These are phyloP conservation scores for Ctena decussata DNA, from an alignment of 2,888 invertebrate species.

Conservation along the genomic window DNA sequence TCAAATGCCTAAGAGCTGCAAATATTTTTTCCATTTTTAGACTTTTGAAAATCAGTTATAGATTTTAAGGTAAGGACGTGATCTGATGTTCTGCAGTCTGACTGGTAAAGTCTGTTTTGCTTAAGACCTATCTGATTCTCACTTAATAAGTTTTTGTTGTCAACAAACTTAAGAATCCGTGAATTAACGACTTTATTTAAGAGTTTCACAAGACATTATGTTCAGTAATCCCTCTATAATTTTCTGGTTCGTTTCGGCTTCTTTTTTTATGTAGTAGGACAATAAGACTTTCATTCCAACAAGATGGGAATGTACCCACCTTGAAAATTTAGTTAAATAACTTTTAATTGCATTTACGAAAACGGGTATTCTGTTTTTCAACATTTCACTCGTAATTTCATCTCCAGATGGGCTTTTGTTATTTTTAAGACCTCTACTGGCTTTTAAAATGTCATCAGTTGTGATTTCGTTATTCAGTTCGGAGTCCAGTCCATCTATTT, in stretches of 20 bases:
- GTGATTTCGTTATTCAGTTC: too few species aligned
- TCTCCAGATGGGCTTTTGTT: neutral
- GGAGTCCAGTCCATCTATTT: too few species aligned
- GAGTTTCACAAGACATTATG: conserved; percentile 21
- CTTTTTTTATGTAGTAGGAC: conserved; percentile 8
- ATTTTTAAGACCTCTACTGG: too few species aligned
- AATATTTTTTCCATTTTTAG: conserved; percentile 22
- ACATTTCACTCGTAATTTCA: neutral
- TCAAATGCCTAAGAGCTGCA: conserved; percentile 13
- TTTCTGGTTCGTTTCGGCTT: conserved; percentile 3
- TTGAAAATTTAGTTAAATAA: neutral
- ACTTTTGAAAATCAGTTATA: conserved; percentile 30
- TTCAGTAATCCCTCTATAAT: conserved; percentile 28
- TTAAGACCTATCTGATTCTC: conserved; percentile 36
- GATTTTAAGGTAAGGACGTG: conserved; percentile 30
- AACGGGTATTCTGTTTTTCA: neutral
- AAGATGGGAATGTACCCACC: neutral
- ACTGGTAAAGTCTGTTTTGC: too few species aligned
- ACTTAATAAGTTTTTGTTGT: neutral
- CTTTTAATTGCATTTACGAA: neutral
- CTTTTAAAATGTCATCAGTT: neutral
- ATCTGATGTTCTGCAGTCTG: conserved; percentile 29
- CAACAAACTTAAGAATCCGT: conserved; percentile 5
- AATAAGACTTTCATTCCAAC: neutral
- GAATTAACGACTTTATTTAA: conserved; percentile 28